These are phyloP conservation scores for Patagioenas fasciata DNA, from an alignment of 2,113 vertebrate genomes.

Conservation along the genomic window DNA sequence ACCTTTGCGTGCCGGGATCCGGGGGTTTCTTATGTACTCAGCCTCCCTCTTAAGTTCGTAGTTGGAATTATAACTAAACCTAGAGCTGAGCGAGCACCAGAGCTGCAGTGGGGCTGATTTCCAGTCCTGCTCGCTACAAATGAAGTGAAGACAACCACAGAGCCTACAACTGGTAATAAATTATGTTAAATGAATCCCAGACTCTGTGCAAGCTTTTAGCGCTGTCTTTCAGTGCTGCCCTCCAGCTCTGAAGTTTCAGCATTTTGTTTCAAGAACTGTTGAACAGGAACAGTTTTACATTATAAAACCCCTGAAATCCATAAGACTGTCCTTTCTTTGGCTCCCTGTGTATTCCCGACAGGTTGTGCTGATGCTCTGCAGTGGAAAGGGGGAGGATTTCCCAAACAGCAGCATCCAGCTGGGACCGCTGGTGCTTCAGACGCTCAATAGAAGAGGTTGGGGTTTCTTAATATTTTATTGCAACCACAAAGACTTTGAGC, in stretches of 20 bases:
- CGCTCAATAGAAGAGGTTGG: not conserved
- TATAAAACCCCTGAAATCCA: not conserved
- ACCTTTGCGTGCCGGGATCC: not conserved
- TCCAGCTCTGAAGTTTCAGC: not conserved
- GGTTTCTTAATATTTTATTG: not conserved
- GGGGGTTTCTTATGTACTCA: not conserved
- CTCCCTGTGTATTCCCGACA: rapidly evolving
- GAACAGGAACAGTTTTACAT: not conserved
- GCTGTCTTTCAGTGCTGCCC: not conserved
- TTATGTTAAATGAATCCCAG: not conserved
- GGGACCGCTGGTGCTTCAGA: not conserved
- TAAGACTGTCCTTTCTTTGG: not conserved
- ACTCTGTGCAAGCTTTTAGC: not conserved
- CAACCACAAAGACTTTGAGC: not conserved
- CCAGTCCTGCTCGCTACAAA: not conserved
- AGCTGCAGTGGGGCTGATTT: not conserved
- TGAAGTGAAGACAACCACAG: not conserved
- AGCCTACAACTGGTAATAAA: not conserved
- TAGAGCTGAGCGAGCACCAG: not conserved
- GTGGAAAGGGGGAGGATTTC: not conserved
- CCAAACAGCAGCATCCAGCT: not conserved
- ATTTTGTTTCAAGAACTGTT: not conserved
- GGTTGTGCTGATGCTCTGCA: not conserved
- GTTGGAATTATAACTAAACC: not conserved
- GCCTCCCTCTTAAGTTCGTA: not conserved